These are phyloP conservation scores for Ivindomyrus marchei DNA, from an alignment of 2,113 vertebrate genomes.

Conservation along the genomic window DNA sequence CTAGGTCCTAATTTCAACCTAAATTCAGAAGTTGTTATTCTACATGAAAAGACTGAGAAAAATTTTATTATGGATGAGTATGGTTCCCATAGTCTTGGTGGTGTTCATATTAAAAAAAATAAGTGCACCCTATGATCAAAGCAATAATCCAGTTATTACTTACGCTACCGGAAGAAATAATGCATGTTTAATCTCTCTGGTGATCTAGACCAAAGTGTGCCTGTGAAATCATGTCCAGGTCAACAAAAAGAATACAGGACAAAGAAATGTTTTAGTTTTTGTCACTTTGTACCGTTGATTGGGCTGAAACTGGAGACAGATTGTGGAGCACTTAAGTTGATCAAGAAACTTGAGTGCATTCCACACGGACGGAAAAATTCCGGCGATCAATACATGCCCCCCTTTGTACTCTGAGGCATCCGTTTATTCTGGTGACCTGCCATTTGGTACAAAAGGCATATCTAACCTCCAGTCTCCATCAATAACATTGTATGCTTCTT, in stretches of 20 bases:
- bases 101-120: not conserved
- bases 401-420: not conserved
- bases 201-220: not conserved
- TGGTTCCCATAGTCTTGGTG: not conserved
- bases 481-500: not conserved
- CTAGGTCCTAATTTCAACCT: not conserved
- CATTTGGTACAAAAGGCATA: not conserved
- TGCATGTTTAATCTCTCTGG: not conserved
- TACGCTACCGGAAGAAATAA: not conserved
- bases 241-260: not conserved
- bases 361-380: not conserved
- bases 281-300: not conserved
- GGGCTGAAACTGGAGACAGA: not conserved
- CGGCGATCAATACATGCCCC: not conserved
- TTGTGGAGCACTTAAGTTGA: not conserved
- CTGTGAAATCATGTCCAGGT: not conserved
- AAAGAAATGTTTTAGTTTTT: not conserved
- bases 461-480: not conserved
- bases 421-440: not conserved
- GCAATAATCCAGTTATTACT: not conserved
- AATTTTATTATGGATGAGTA: not conserved
- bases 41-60: not conserved
- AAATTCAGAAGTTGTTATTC: not conserved
- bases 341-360: slow-evolving; percentile 2
- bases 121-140: not conserved